Evolutionary conservation across 2,113 vertebrate genomes (phyloP), one percentile per base, ranked within the genome.

Genomic region (Emydocephalus ijimae): DNA sequence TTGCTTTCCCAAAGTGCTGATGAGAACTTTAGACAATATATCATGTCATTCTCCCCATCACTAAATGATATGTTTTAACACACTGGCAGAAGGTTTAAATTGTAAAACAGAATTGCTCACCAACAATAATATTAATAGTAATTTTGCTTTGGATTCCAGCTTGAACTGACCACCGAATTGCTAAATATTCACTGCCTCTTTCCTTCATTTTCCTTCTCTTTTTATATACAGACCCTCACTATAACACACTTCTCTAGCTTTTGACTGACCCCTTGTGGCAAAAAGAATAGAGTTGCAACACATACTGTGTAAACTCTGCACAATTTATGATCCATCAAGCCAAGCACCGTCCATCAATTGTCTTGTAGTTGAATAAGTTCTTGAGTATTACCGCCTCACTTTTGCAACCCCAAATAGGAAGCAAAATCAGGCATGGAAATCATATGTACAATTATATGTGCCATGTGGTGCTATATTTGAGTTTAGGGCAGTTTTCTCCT

Each of bases 251-350:
- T 29, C 15, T 0, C 0, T 94, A 95, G 95, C 90, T 0, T 94
- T 94, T 94, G 54, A 94, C 95, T 97, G 97, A 96, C 97, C 95
- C 91, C 97, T 97, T 95, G 96, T 95, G 97, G 95, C 94, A 88
- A 90, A 48, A 64, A 94, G 0, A 0, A 0, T 89, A 59, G 59
- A 85, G 57, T 54, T 93, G 90, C 96, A 96, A 86, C 93, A 55
- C 39, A 39, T 0, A 2, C 39, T 4, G 4, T 10, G 7, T 11
- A 29, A 57, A 45, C 29, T 34, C 74, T 0, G 14, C 5, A 1
- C 11, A 90, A 20, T 8, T 81, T 89, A n/a, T 1, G 45, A 52
- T 24, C 29, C 5, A 24, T 61, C 48, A 54, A 88, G 21, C 85
- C 57, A 14, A 23, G 9, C 4, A 18, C 11, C 15, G 6, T 26